Evolutionary conservation across 2,888 invertebrate genomes (phyloP), one percentile per base, ranked within the genome.

Genomic region (Yponomeuta plumbellus): DNA sequence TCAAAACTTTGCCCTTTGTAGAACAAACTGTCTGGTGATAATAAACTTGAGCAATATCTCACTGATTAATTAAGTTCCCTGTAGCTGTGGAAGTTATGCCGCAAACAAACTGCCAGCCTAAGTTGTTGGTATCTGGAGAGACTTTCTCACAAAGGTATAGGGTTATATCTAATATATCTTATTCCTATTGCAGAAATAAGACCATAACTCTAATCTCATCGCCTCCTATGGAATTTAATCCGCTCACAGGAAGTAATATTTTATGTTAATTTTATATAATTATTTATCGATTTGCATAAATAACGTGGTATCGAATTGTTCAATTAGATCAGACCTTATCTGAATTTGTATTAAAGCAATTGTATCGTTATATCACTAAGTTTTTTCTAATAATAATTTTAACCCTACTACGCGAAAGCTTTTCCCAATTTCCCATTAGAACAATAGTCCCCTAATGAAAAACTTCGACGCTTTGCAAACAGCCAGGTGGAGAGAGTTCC

Each of bases 21-120:
- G 71, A 79, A 78, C 77, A 79, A 79, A 80, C 76, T 75, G 72
- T 74, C 71, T 68, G 72, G 74, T 75, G 26, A 63, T 63, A 78
- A 79, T 83, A 81, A 83, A 83, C 81, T 77, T 78, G 76, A 73
- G 74, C 79, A 78, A 81, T 82, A 80, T 78, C 76, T 77, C 75
- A 76, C 77, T 81, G 81, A 83, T 74, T 72, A 81, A 83, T 74
- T 72, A 73, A 73, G 68, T 73, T 76, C 72, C 72, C 70, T 73
- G 74, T 69, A 64, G 69, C 67, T 69, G 68, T 61, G 52, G 62
- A 69, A 71, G 67, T 71, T 66, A 62, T 61, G 26, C 59, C 67
- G 58, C 67, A 20, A 61, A 63, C 20, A 63, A 63, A 40, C 40
- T 63, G 63, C 63, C 34, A 20, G 13, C 21, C 59, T 5, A 23